Evolutionary conservation across 2,797 vertebrate genomes (phyloP).

Genomic region (Falco concolor): DNA sequence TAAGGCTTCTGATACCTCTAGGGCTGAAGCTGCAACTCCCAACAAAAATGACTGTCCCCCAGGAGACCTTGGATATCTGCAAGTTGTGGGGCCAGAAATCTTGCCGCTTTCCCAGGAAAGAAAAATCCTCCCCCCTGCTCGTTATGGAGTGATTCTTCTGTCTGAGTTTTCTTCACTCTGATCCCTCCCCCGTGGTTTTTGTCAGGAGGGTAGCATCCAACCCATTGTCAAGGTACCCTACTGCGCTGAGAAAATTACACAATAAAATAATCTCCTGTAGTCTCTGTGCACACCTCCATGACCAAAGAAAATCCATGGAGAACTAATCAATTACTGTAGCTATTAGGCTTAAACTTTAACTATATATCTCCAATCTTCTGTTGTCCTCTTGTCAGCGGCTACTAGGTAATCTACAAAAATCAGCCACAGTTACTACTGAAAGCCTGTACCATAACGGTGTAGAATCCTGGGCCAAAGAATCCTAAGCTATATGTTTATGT

Average conservation of each 20-base stretch:
- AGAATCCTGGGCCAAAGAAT: constrained; percentile 2
- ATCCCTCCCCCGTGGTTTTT: constrained; percentile 7
- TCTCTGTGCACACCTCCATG: constrained; percentile 28
- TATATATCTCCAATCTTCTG: constrained; percentile 35
- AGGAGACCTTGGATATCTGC: not conserved
- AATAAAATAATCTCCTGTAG: constrained; percentile 55
- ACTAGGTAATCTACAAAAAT: not conserved
- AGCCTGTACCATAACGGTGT: not conserved
- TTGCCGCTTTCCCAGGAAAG: constrained; percentile 16
- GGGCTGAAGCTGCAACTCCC: not conserved
- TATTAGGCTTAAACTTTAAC: constrained; percentile 62
- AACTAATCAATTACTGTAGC: constrained; percentile 60
- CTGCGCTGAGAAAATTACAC: constrained; percentile 16
- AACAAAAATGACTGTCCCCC: not conserved
- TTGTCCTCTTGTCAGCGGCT: constrained; percentile 19
- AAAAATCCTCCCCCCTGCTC: constrained; percentile 23
- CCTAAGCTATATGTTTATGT: not conserved
- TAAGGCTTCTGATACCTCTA: not conserved
- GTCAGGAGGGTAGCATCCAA: not conserved
- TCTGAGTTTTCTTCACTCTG: not conserved
- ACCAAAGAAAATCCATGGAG: constrained; percentile 44
- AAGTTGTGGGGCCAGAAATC: not conserved
- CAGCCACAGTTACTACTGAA: not conserved
- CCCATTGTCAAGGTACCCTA: constrained; percentile 6
- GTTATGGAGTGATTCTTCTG: not conserved